Percentiles rank a stretch among this genome's conserved stretches.
These are phyloP conservation scores for Corythornis madagascariensis DNA, from an alignment of 2,113 vertebrate genomes.

Conservation along the genomic window DNA sequence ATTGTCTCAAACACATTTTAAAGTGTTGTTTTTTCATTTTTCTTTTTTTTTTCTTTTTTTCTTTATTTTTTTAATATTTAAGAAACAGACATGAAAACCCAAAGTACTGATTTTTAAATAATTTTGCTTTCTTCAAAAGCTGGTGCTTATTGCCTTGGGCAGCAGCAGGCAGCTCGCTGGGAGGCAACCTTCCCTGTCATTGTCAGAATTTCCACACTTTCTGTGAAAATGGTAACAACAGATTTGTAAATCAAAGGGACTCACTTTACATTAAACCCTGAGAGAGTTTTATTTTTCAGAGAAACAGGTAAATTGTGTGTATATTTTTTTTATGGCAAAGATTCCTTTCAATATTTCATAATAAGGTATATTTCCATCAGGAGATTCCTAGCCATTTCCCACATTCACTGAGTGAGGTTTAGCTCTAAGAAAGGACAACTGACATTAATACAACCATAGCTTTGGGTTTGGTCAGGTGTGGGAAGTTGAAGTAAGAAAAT, in stretches of 20 bases:
- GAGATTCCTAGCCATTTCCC: not conserved
- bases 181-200: not conserved
- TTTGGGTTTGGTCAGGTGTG: not conserved
- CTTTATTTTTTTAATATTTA: not conserved
- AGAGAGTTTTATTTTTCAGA: not conserved
- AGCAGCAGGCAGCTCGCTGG: not conserved
- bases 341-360: constrained; percentile 14
- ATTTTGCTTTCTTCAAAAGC: not conserved
- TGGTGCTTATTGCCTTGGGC: not conserved
- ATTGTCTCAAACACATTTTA: not conserved
- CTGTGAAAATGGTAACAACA: not conserved
- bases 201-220: not conserved
- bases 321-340: constrained; percentile 2
- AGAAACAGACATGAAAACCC: not conserved
- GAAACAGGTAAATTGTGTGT: constrained; percentile 12
- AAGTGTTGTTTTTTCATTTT: not conserved
- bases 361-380: not conserved
- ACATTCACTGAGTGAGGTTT: not conserved
- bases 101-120: not conserved
- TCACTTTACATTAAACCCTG: not conserved
- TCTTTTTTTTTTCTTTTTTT: not conserved
- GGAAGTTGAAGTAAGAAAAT: not conserved
- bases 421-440: not conserved
- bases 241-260: constrained; percentile 34
- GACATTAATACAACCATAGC: not conserved